Percentiles rank a stretch among this genome's conserved stretches.
Conservation (phyloP, 2,113 vertebrate species). For the Epinephelus lanceolatus region DNA sequence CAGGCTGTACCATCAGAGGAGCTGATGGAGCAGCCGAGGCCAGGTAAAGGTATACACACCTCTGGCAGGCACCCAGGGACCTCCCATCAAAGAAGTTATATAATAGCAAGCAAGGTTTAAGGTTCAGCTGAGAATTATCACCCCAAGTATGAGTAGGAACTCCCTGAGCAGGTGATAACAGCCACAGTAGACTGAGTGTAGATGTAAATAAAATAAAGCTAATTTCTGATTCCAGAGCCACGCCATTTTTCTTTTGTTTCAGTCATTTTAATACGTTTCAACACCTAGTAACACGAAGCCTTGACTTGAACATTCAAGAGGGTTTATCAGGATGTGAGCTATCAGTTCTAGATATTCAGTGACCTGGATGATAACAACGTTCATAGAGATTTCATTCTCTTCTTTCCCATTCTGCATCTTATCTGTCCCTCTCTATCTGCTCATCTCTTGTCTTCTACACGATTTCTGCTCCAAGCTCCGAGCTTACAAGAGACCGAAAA, state of each 20-base stretch:
- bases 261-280: not conserved
- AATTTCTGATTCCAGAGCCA: not conserved
- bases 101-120: conserved; percentile 41
- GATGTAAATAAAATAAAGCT: conserved; percentile 4
- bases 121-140: conserved; percentile 9
- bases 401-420: not conserved
- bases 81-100: conserved; percentile 10
- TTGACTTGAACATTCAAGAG: not conserved
- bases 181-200: not conserved
- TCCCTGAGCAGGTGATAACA: conserved; percentile 54
- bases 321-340: not conserved
- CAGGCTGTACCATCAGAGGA: conserved; percentile 55
- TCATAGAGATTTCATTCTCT: not conserved
- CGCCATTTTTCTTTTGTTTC: not conserved
- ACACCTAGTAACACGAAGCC: not conserved
- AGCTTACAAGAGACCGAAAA: not conserved
- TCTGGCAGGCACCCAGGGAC: conserved; percentile 15
- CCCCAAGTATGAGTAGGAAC: conserved; percentile 6
- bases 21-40: conserved; percentile 53
- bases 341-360: not conserved
- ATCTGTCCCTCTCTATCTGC: not conserved
- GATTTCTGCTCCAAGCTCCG: not conserved
- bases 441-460: not conserved
- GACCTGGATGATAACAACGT: not conserved
- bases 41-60: conserved; percentile 67